These are phyloP conservation scores for Beaufortia kweichowensis DNA, from an alignment of 2,113 vertebrate species.

Conservation along the genomic window DNA sequence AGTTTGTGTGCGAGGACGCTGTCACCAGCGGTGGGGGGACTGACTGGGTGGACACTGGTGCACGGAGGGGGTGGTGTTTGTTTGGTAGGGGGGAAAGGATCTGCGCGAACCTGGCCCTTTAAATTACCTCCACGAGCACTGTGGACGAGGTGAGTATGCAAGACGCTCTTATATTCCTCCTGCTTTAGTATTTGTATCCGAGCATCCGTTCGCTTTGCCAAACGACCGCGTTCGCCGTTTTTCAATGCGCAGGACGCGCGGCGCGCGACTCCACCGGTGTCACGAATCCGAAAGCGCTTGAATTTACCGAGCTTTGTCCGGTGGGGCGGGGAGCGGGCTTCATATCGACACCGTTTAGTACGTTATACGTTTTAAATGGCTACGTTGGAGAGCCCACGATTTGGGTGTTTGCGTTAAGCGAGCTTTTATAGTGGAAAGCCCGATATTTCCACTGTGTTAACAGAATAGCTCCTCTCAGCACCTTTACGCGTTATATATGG, in stretches of 20 bases:
- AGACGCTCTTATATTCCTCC: conserved; percentile 38
- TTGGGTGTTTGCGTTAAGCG: conserved; percentile 4
- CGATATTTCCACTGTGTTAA: conserved; percentile 23
- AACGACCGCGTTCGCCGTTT: conserved; percentile 18
- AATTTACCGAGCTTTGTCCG: conserved; percentile 66
- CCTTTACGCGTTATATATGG: background rate
- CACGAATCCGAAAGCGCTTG: conserved; percentile 68
- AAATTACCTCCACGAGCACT: conserved; percentile 67
- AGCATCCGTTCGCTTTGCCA: conserved; percentile 27
- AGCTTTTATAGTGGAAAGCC: background rate
- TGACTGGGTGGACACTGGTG: conserved; percentile 69
- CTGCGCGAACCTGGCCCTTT: conserved; percentile 73
- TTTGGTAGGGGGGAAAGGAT: conserved; percentile 67
- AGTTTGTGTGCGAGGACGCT: conserved; percentile 53
- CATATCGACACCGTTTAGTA: conserved; percentile 52
- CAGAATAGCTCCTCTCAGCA: conserved; percentile 45
- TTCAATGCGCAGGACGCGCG: conserved; percentile 56
- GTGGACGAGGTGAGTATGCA: conserved; percentile 73
- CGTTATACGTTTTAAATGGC: background rate
- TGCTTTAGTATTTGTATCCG: conserved; percentile 45
- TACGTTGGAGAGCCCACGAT: background rate
- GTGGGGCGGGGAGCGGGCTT: conserved; percentile 58
- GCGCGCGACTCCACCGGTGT: conserved; percentile 66
- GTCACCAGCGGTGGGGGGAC: conserved; percentile 57
- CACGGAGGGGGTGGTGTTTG: conserved; percentile 74